Evolutionary conservation across 2,797 vertebrate species (phyloP).

Genomic region (Lerista edwardsae): DNA sequence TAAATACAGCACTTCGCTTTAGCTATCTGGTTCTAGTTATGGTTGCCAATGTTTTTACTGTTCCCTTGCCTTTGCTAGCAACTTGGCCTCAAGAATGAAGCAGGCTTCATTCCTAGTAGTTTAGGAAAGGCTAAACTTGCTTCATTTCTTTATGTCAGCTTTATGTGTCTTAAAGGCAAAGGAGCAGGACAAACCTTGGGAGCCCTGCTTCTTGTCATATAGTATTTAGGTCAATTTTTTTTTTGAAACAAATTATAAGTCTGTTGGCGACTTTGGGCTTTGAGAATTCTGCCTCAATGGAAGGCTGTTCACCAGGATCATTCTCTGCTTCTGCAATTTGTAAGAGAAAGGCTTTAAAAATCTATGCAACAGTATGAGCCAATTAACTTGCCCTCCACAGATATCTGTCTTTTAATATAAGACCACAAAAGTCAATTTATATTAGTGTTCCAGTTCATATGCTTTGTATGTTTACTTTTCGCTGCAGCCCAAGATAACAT

Average conservation of each 20-base stretch:
- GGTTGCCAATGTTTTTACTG: background rate
- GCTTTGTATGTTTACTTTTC: conserved; percentile 21
- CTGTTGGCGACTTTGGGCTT: background rate
- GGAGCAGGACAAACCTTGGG: background rate
- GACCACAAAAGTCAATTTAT: background rate
- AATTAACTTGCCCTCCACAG: background rate
- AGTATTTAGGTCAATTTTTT: too few relatives aligned
- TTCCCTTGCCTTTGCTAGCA: background rate
- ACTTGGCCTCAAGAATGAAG: background rate
- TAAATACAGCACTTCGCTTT: background rate
- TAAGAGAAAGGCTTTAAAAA: background rate
- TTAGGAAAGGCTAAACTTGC: background rate
- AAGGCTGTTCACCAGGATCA: background rate
- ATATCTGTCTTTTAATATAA: background rate
- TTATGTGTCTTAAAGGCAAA: background rate
- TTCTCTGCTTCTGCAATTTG: background rate
- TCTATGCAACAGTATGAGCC: background rate
- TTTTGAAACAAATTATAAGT: background rate
- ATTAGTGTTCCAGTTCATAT: conserved; percentile 11
- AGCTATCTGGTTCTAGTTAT: background rate
- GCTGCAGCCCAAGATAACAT: conserved; percentile 92
- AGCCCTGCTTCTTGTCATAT: background rate
- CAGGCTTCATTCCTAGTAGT: background rate
- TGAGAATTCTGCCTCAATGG: background rate
- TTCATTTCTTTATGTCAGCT: background rate